Conservation (phyloP, 2,888 invertebrate species). For the Lamproptera curius region DNA sequence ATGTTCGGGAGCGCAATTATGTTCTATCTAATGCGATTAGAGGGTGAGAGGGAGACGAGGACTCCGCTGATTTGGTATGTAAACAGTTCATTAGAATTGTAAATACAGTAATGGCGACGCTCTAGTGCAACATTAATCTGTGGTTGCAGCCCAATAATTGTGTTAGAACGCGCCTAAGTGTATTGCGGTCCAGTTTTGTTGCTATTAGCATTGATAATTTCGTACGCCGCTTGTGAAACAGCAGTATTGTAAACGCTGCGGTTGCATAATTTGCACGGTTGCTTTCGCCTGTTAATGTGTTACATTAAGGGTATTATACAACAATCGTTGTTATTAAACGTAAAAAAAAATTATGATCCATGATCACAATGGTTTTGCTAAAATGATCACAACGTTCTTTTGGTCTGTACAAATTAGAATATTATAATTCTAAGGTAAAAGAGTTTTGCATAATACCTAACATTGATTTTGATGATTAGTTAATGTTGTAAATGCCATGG, state of each 20-base stretch:
- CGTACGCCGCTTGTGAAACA: constrained; percentile 7
- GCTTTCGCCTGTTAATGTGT: no score
- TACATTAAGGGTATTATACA: no score
- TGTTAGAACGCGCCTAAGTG: constrained; percentile 2
- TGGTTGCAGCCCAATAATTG: constrained; percentile 12
- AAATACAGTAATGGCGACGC: constrained; percentile 4
- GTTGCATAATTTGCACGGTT: background rate
- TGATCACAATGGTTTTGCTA: background rate
- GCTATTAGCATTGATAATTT: constrained; percentile 3
- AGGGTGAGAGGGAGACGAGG: constrained; percentile 57
- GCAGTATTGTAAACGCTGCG: background rate
- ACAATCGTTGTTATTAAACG: background rate
- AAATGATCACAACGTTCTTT: background rate
- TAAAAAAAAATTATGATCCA: background rate
- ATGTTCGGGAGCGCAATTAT: constrained; percentile 67
- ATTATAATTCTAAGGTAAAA: no score
- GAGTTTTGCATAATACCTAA: no score
- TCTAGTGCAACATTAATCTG: constrained; percentile 3
- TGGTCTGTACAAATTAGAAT: no score
- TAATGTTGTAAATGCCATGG: no score
- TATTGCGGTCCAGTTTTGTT: background rate
- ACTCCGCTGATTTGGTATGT: constrained; percentile 65
- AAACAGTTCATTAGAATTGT: constrained; percentile 6
- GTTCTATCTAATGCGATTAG: constrained; percentile 70
- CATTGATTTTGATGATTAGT: no score